These are phyloP conservation scores for Lithophane leautieri DNA, from an alignment of 2,888 invertebrate genomes.

Conservation along the genomic window DNA sequence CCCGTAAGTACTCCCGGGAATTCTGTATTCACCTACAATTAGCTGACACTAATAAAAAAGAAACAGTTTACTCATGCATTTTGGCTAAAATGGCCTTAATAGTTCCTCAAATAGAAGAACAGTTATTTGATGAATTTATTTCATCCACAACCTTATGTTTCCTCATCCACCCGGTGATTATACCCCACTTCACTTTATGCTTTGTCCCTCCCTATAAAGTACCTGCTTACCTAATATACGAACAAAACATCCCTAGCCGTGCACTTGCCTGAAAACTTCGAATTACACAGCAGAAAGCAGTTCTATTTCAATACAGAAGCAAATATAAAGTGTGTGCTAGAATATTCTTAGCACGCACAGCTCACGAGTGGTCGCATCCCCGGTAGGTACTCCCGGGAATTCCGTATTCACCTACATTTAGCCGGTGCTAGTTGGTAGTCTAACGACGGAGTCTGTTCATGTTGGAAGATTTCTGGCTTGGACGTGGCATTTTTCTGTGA, in stretches of 20 bases:
- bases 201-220: neutral
- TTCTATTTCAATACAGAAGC: constrained; percentile 53
- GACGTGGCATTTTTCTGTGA: constrained; percentile 53
- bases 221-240: neutral
- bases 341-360: constrained; percentile 66
- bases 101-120: neutral
- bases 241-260: neutral
- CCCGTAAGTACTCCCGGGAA: constrained; percentile 57
- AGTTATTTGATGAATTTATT: neutral
- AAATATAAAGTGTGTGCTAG: constrained; percentile 53
- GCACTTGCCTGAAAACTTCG: neutral
- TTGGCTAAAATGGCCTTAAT: neutral
- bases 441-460: constrained; percentile 58
- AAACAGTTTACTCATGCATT: neutral
- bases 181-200: too few relatives aligned
- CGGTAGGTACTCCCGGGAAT: constrained; percentile 58
- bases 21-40: constrained; percentile 71
- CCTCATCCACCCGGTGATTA: too few relatives aligned
- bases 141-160: too few relatives aligned
- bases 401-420: constrained; percentile 71
- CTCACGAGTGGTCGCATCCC: constrained; percentile 69
- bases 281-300: constrained; percentile 23
- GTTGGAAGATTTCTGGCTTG: constrained; percentile 40
- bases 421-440: constrained; percentile 71
- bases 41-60: constrained; percentile 29